These are phyloP conservation scores for Pristionchus fissidentatus DNA, from an alignment of 2,888 invertebrate genomes.

Conservation along the genomic window DNA sequence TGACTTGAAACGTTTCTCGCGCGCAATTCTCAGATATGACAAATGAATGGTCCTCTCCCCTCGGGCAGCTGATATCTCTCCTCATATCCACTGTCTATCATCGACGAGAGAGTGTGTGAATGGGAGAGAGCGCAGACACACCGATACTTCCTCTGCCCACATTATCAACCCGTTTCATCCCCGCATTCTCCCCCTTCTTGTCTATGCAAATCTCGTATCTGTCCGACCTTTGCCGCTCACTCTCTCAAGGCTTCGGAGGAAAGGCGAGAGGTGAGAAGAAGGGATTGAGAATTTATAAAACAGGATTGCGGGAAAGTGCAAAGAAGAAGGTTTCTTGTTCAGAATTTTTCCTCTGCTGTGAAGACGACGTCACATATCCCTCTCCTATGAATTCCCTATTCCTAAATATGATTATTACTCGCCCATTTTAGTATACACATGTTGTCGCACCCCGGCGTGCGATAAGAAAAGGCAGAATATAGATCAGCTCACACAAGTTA, in stretches of 20 bases:
- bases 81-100: constrained; percentile 35
- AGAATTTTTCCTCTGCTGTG: too few relatives aligned
- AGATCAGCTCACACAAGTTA: too few relatives aligned
- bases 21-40: constrained; percentile 8
- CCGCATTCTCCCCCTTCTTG: background rate
- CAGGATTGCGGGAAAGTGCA: background rate
- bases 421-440: too few relatives aligned
- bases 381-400: too few relatives aligned
- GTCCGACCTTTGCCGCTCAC: constrained; percentile 23
- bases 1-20: background rate
- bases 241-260: constrained; percentile 23
- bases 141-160: too few relatives aligned
- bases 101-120: background rate
- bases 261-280: background rate
- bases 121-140: background rate
- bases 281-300: background rate
- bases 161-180: constrained; percentile 41
- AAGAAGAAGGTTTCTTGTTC: too few relatives aligned
- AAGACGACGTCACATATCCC: too few relatives aligned
- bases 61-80: background rate
- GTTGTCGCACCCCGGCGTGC: too few relatives aligned
- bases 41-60: background rate
- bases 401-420: too few relatives aligned
- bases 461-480: too few relatives aligned
- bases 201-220: constrained; percentile 36